Evolutionary conservation across 1,140 invertebrate species (phyloP).

Genomic region (Heliconius eleuchia): DNA sequence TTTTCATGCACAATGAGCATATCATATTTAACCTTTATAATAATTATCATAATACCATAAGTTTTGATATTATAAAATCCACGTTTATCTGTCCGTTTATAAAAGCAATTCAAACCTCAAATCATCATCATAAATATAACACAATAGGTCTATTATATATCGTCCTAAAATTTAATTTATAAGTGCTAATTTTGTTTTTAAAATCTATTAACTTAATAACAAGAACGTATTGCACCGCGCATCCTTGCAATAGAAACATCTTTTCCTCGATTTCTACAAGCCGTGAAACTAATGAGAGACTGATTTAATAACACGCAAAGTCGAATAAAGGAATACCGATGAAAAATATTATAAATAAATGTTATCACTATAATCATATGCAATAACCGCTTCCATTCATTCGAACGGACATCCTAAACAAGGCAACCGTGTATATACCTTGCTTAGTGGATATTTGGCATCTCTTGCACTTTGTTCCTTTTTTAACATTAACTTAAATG

Average conservation of each 20-base stretch:
- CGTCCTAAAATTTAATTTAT: no score
- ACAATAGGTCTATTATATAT: no score
- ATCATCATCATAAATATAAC: no score
- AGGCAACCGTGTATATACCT: not conserved
- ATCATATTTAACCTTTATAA: not conserved
- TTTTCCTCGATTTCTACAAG: slow-evolving; percentile 63
- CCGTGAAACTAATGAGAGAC: slow-evolving; percentile 46
- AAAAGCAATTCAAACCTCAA: no score
- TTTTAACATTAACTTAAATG: not conserved
- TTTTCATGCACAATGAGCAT: no score
- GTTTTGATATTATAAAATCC: not conserved
- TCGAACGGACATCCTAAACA: slow-evolving; percentile 31
- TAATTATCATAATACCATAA: not conserved
- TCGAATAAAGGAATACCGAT: slow-evolving; percentile 21
- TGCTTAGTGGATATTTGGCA: slow-evolving; percentile 5
- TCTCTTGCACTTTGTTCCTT: not conserved
- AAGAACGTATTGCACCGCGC: slow-evolving; percentile 22
- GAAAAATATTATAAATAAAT: slow-evolving; percentile 29
- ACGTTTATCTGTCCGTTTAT: not conserved
- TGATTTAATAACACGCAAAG: slow-evolving; percentile 23
- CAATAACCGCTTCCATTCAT: slow-evolving; percentile 2
- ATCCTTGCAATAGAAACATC: slow-evolving; percentile 24
- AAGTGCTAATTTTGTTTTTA: no score
- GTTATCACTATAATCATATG: slow-evolving; percentile 18
- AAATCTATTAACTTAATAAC: not conserved